phyloP scores from a whole-genome alignment of 2,888 invertebrate genomes.

The Syrista parreyssii region DNA sequence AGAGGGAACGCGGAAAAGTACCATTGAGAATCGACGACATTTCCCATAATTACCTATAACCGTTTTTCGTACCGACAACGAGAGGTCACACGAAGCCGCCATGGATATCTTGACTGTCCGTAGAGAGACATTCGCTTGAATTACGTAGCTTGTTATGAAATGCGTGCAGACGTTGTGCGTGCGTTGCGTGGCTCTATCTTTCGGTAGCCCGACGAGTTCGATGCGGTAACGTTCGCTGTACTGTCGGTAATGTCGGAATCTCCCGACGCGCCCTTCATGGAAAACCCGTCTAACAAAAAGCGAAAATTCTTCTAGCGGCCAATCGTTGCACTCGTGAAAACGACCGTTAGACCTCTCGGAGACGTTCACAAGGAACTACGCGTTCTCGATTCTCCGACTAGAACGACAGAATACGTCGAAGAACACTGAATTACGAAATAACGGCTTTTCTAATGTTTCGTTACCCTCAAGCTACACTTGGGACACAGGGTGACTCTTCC shows the following conservation, averaged over 20 bases:
- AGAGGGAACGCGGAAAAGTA: neutral
- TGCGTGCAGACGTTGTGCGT: conserved; percentile 18
- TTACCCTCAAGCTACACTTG: neutral
- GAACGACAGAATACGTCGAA: neutral
- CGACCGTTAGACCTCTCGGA: neutral
- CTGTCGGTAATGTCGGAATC: conserved; percentile 49
- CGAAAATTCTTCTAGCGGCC: neutral
- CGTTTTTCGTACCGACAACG: neutral
- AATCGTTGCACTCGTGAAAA: neutral
- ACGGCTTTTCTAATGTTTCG: neutral
- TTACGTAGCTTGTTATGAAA: conserved; percentile 15
- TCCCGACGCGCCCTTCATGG: conserved; percentile 4
- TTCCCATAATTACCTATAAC: neutral
- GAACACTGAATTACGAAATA: neutral
- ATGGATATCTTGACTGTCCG: neutral
- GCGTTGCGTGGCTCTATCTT: conserved; percentile 55
- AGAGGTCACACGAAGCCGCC: neutral
- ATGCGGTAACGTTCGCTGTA: conserved; percentile 33
- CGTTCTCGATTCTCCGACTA: neutral
- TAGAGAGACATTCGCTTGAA: conserved; percentile 17
- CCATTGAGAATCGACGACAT: neutral
- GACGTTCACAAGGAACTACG: neutral
- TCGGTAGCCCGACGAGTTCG: conserved; percentile 39
- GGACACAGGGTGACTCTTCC: neutral
- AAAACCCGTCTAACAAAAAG: neutral